These are phyloP conservation scores for Xyrichtys novacula DNA, from an alignment of 2,797 vertebrate genomes.

Conservation along the genomic window DNA sequence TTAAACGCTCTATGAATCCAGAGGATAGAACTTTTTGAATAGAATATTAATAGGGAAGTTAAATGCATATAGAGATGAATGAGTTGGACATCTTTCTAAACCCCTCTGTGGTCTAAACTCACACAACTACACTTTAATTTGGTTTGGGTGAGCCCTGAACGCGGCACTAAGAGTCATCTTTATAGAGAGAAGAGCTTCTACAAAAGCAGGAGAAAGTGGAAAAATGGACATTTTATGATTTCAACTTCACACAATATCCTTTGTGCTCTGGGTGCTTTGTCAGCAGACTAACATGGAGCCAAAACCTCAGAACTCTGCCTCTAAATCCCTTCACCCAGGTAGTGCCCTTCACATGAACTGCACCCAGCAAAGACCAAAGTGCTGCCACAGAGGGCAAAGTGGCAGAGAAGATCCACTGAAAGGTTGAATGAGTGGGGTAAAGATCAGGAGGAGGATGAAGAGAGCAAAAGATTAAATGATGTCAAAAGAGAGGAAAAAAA, in stretches of 20 bases:
- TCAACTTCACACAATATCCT: background rate
- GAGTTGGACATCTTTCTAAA: background rate
- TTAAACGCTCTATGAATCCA: too few species aligned
- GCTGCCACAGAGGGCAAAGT: background rate
- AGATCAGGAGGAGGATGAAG: constrained; percentile 1
- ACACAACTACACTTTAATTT: background rate
- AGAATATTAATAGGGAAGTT: too few species aligned
- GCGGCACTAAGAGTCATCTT: background rate
- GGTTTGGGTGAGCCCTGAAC: background rate
- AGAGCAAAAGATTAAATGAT: constrained; percentile 37
- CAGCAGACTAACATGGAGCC: background rate
- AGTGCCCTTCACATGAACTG: constrained; percentile 2
- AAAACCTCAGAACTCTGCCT: constrained; percentile 6
- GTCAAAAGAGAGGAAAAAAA: constrained; percentile 26
- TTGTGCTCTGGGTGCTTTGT: background rate
- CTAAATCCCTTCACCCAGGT: background rate
- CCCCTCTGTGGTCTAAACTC: background rate
- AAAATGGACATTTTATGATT: background rate
- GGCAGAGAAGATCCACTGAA: background rate
- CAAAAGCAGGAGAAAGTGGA: background rate
- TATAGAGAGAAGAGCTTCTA: background rate
- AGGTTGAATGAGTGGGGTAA: constrained; percentile 15
- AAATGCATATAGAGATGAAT: background rate
- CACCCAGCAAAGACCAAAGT: constrained; percentile 1
- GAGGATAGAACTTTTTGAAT: too few species aligned